Percentiles rank a stretch among this genome's conserved stretches.
phyloP scores from a whole-genome alignment of 2,113 vertebrate genomes.

The Oenanthe oenanthe region DNA sequence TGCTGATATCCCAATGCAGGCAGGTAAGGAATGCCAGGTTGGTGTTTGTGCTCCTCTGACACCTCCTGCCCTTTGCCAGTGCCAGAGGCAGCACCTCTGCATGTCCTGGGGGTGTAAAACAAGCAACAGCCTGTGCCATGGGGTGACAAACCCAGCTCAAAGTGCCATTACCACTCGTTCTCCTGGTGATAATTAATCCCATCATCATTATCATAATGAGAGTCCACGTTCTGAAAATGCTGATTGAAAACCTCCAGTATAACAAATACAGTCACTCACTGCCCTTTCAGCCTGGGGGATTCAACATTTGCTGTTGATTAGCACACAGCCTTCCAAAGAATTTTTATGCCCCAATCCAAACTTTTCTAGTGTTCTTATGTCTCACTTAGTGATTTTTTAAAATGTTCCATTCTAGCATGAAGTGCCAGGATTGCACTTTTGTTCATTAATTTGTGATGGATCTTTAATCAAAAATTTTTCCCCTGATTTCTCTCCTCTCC shows the following conservation, averaged over 20 bases:
- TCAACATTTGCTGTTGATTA: conserved; percentile 67
- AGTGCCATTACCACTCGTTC: conserved; percentile 53
- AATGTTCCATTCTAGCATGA: conserved; percentile 52
- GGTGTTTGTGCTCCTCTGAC: background rate
- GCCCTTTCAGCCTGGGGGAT: conserved; percentile 66
- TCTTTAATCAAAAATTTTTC: conserved; percentile 62
- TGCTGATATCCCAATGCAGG: conserved; percentile 26
- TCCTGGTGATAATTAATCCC: conserved; percentile 76
- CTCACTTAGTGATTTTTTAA: conserved; percentile 65
- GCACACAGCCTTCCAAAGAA: conserved; percentile 65
- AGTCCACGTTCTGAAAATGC: conserved; percentile 62
- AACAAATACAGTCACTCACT: conserved; percentile 50
- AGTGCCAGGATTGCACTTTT: conserved; percentile 53
- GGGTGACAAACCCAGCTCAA: conserved; percentile 69
- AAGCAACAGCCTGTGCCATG: conserved; percentile 31
- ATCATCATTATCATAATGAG: conserved; percentile 71
- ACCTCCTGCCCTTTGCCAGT: background rate
- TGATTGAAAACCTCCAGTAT: conserved; percentile 70
- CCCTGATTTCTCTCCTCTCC: conserved; percentile 39
- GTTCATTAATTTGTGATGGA: conserved; percentile 62
- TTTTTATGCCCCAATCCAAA: conserved; percentile 67
- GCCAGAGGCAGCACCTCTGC: conserved; percentile 14
- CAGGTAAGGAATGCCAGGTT: background rate
- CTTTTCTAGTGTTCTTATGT: conserved; percentile 70
- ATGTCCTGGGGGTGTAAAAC: conserved; percentile 4